Percentiles rank a stretch among this genome's conserved stretches.
Conservation (phyloP, 2,888 invertebrate genomes). For the Azorinus chamasolen region DNA sequence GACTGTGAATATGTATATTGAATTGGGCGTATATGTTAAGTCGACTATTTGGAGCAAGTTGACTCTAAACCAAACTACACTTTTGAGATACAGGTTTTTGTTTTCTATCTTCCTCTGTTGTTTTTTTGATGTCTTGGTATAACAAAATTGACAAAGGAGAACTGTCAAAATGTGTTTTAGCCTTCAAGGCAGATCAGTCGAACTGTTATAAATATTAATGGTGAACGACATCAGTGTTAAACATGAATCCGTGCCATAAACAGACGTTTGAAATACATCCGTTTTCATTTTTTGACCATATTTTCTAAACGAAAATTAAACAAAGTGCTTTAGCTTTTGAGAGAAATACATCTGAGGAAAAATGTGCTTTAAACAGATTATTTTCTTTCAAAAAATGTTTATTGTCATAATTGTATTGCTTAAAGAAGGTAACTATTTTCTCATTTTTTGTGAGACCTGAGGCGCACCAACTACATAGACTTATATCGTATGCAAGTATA, state of each 20-base stretch:
- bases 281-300: constrained; percentile 21
- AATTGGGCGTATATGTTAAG: constrained; percentile 14
- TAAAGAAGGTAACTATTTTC: too few relatives aligned
- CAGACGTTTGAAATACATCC: constrained; percentile 37
- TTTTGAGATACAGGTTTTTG: constrained; percentile 20
- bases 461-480: neutral
- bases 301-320: too few relatives aligned
- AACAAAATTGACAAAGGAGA: neutral
- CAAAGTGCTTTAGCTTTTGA: constrained; percentile 8
- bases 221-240: neutral
- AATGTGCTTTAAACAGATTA: constrained; percentile 8
- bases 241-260: constrained; percentile 52
- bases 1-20: constrained; percentile 2
- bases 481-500: neutral
- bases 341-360: neutral
- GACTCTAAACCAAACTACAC: constrained; percentile 59
- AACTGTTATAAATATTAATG: neutral
- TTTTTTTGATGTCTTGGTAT: constrained; percentile 2
- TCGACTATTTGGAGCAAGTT: constrained; percentile 44
- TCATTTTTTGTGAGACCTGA: too few relatives aligned
- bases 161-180: too few relatives aligned
- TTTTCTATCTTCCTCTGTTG: constrained; percentile 4
- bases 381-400: neutral
- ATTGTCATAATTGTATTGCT: too few relatives aligned
- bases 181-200: neutral